A percentile compares a stretch with the other conserved stretches of the same genome.
Conservation (phyloP, 2,113 vertebrate genomes). For the Notiomystis cincta region DNA sequence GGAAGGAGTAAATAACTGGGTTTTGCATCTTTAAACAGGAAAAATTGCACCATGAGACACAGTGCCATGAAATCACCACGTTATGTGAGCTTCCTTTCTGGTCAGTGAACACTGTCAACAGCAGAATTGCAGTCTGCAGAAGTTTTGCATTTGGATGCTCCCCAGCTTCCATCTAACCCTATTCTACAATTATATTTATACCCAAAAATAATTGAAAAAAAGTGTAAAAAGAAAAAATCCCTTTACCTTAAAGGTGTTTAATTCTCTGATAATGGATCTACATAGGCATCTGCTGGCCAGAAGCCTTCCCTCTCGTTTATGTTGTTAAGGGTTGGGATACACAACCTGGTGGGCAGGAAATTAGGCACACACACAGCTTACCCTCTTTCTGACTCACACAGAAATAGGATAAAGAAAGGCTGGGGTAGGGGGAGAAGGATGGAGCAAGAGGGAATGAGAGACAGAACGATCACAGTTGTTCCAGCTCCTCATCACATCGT, state of each 20-base stretch:
- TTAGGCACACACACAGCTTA: neutral
- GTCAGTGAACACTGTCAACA: neutral
- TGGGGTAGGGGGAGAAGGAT: neutral
- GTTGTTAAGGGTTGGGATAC: neutral
- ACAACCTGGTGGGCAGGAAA: constrained; percentile 14
- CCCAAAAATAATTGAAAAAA: neutral
- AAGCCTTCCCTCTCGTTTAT: neutral
- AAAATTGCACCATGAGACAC: neutral
- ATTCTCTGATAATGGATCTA: neutral
- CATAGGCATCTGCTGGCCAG: neutral
- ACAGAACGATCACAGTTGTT: neutral
- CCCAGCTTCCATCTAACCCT: neutral
- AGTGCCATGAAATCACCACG: neutral
- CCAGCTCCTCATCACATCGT: neutral
- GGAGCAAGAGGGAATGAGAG: neutral
- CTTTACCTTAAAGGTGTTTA: neutral
- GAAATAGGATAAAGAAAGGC: neutral
- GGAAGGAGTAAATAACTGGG: neutral
- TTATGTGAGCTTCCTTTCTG: neutral
- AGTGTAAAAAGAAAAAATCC: neutral
- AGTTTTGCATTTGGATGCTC: neutral
- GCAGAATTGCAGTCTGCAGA: neutral
- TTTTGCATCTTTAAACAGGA: neutral
- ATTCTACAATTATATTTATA: neutral
- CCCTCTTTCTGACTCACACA: neutral